phyloP scores from a whole-genome alignment of 2,797 vertebrate genomes.

The Notolepis coatsorum region DNA sequence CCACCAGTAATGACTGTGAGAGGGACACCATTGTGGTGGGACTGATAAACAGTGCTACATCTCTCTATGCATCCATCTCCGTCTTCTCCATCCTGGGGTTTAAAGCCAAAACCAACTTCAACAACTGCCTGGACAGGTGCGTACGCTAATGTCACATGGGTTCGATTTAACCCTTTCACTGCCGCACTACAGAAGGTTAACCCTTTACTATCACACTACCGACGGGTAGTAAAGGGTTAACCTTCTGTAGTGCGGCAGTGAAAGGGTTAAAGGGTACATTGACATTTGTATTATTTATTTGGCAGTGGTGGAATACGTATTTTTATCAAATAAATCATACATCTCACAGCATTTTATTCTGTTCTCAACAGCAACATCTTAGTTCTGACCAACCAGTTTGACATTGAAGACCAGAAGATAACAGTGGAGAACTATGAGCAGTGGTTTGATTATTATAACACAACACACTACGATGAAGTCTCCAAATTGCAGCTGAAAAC shows the following conservation, averaged over 20 bases:
- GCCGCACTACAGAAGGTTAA: no score
- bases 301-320: no score
- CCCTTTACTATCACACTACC: no score
- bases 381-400: conserved; percentile 84
- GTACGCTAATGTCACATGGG: conserved; percentile 34
- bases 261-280: no score
- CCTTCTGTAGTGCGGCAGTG: no score
- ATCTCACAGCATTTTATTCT: not conserved
- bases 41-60: conserved; percentile 90
- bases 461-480: conserved; percentile 62
- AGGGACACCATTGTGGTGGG: conserved; percentile 88
- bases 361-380: conserved; percentile 86
- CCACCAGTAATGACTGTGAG: conserved; percentile 89
- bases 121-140: conserved; percentile 82
- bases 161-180: not conserved
- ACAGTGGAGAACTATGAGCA: conserved; percentile 76
- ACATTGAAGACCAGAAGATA: conserved; percentile 83
- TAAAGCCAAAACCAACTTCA: conserved; percentile 84
- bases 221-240: no score
- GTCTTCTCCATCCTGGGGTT: conserved; percentile 94
- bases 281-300: no score
- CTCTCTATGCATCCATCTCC: conserved; percentile 89
- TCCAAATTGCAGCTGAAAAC: conserved; percentile 66
- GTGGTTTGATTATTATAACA: conserved; percentile 74
- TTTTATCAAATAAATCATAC: no score